phyloP scores from a whole-genome alignment of 1,140 invertebrate species.

The Thaumetopoea pityocampa region DNA sequence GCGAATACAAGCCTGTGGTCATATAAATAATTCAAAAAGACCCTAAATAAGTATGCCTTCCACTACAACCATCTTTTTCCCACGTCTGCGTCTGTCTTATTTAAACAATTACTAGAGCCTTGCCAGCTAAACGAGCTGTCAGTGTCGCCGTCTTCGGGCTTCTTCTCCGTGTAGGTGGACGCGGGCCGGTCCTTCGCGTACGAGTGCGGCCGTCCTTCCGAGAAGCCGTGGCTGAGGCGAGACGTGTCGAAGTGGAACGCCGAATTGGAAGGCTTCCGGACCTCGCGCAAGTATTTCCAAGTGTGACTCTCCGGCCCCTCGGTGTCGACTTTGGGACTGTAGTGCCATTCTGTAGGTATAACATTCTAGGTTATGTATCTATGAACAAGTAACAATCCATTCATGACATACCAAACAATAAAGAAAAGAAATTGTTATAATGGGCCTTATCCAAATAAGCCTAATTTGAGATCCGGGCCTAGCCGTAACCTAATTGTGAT shows the following conservation, averaged over 20 bases:
- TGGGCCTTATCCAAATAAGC: too few relatives aligned
- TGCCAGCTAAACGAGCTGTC: slow-evolving; percentile 66
- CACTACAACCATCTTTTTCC: background rate
- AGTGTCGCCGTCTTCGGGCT: slow-evolving; percentile 51
- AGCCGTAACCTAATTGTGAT: too few relatives aligned
- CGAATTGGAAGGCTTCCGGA: slow-evolving; percentile 58
- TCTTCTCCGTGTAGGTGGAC: slow-evolving; percentile 25
- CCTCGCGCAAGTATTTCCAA: slow-evolving; percentile 52
- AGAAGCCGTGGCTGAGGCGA: slow-evolving; percentile 32
- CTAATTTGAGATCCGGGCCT: too few relatives aligned
- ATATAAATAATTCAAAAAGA: too few relatives aligned
- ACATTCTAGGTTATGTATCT: background rate
- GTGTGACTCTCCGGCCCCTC: slow-evolving; percentile 47
- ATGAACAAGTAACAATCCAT: too few relatives aligned
- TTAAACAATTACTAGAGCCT: slow-evolving; percentile 41
- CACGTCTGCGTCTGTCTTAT: slow-evolving; percentile 7
- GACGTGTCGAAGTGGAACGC: slow-evolving; percentile 52
- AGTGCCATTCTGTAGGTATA: slow-evolving; percentile 49
- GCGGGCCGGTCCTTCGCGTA: slow-evolving; percentile 22
- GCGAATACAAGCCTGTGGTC: background rate
- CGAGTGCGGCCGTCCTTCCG: slow-evolving; percentile 26
- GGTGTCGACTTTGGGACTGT: slow-evolving; percentile 44
- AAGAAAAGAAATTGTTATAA: too few relatives aligned
- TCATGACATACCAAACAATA: too few relatives aligned
- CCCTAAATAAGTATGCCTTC: too few relatives aligned